Conservation (phyloP, 2,113 vertebrate species). For the Rhadina sibilatrix region DNA sequence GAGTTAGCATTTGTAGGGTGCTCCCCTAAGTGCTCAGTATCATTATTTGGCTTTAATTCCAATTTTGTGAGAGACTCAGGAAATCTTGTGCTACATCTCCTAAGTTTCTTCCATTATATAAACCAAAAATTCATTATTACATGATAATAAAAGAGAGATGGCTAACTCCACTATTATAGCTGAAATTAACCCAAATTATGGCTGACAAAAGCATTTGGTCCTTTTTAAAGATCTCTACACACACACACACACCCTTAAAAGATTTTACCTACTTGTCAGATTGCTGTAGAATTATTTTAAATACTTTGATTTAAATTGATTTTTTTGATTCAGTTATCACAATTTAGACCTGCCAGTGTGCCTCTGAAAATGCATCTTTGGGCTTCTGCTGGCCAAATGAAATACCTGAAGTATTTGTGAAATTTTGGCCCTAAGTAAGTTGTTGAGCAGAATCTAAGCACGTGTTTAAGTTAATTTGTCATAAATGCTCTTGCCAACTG, state of each 20-base stretch:
- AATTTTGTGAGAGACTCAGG: background rate
- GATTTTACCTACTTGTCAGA: background rate
- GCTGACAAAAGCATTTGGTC: background rate
- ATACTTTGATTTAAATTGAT: background rate
- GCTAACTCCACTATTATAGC: background rate
- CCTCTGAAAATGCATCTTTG: background rate
- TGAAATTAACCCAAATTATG: background rate
- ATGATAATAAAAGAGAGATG: background rate
- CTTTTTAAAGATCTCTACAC: background rate
- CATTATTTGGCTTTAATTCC: background rate
- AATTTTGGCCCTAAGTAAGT: background rate
- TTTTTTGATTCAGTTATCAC: background rate
- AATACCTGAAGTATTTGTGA: constrained; percentile 4
- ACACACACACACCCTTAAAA: background rate
- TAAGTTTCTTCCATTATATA: background rate
- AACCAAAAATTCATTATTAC: background rate
- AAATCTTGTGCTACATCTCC: background rate
- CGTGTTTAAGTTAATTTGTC: background rate
- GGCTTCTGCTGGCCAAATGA: background rate
- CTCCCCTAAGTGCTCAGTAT: background rate
- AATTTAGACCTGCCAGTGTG: background rate
- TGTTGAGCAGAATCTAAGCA: background rate
- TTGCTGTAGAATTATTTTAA: background rate
- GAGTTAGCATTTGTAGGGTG: background rate
- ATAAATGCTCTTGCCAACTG: background rate